These are phyloP conservation scores for Pogonophryne albipinna DNA, from an alignment of 2,797 vertebrate species.

Conservation along the genomic window DNA sequence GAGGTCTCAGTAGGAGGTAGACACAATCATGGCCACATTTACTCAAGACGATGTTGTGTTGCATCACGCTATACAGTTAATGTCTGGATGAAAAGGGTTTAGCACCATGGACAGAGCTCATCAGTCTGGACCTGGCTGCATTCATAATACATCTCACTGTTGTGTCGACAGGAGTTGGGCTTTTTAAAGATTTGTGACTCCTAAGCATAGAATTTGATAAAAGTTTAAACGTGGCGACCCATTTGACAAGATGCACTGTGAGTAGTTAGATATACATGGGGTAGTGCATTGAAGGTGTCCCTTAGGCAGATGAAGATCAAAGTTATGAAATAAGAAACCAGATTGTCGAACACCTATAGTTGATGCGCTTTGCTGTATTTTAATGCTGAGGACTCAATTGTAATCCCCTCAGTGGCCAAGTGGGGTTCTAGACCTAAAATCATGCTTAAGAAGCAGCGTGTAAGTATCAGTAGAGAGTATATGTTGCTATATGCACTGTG, in stretches of 20 bases:
- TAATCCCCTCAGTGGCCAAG: neutral
- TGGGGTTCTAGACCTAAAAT: neutral
- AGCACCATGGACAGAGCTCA: conserved; percentile 29
- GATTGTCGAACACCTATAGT: neutral
- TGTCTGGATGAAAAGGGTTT: conserved; percentile 7
- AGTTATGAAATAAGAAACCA: neutral
- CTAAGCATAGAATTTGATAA: conserved; percentile 9
- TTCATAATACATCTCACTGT: conserved; percentile 41
- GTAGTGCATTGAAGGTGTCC: neutral
- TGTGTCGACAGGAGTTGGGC: conserved; percentile 12
- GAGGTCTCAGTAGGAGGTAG: neutral
- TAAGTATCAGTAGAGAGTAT: neutral
- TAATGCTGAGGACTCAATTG: neutral
- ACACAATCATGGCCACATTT: conserved; percentile 9
- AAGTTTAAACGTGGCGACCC: conserved; percentile 15
- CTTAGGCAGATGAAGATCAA: neutral
- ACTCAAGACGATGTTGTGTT: conserved; percentile 20
- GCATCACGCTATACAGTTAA: neutral
- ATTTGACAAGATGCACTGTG: conserved; percentile 14
- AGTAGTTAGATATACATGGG: conserved; percentile 16
- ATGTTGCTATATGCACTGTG: neutral
- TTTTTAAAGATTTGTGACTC: conserved; percentile 1
- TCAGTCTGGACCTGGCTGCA: conserved; percentile 15
- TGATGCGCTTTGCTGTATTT: neutral
- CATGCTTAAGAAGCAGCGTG: conserved; percentile 1